Evolutionary conservation across 2,888 invertebrate genomes (phyloP).

Genomic region (Drosophila mimetica): DNA sequence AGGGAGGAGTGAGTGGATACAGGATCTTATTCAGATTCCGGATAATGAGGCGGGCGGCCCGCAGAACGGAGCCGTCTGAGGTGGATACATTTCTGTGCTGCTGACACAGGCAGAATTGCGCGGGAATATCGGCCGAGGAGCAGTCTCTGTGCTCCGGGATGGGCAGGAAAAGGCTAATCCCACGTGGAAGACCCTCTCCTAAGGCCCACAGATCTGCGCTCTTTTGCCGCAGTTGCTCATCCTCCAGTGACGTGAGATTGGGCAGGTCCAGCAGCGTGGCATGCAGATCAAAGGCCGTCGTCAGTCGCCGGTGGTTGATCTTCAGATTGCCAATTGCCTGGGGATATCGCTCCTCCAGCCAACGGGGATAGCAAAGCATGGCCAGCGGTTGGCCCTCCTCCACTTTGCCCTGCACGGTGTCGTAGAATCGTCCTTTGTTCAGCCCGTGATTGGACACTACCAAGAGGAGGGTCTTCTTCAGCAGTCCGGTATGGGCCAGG

Average conservation of each 20-base stretch:
- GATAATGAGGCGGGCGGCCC: constrained; percentile 50
- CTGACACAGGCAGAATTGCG: constrained; percentile 94
- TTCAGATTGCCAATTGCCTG: constrained; percentile 88
- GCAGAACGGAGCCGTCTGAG: constrained; percentile 4
- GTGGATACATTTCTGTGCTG: not conserved
- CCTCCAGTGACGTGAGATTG: constrained; percentile 84
- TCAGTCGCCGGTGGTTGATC: constrained; percentile 88
- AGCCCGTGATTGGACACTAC: constrained; percentile 95
- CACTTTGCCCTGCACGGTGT: constrained; percentile 91
- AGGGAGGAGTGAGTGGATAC: constrained; percentile 7
- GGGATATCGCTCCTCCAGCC: constrained; percentile 88
- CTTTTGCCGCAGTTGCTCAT: constrained; percentile 82
- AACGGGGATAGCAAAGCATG: constrained; percentile 89
- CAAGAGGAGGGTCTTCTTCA: constrained; percentile 89
- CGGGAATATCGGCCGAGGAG: constrained; percentile 89
- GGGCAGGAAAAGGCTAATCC: constrained; percentile 90
- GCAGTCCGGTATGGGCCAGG: constrained; percentile 43
- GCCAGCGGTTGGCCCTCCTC: constrained; percentile 94
- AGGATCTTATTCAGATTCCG: constrained; percentile 44
- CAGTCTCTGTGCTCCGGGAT: constrained; percentile 90
- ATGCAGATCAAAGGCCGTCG: constrained; percentile 93
- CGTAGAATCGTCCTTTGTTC: constrained; percentile 90
- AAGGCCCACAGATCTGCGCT: constrained; percentile 72
- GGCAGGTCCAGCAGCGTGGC: constrained; percentile 90
- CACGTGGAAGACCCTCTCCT: constrained; percentile 84